phyloP scores from a whole-genome alignment of 2,113 vertebrate genomes.

The Callaeas wilsoni region DNA sequence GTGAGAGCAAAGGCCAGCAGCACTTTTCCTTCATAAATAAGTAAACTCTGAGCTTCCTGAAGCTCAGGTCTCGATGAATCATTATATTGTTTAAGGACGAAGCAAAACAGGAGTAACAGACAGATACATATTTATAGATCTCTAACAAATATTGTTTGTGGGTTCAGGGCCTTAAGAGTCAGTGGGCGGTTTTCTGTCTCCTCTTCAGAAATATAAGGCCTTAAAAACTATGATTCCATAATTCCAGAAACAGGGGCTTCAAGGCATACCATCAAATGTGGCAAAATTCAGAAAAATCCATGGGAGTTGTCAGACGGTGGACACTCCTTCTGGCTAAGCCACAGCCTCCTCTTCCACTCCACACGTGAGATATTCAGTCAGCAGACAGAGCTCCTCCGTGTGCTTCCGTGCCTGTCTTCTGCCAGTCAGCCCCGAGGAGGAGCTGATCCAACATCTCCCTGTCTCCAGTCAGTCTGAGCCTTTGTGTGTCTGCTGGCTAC shows the following conservation, averaged over 20 bases:
- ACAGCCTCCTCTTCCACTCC: background rate
- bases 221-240: background rate
- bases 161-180: background rate
- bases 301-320: background rate
- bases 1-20: background rate
- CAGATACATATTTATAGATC: background rate
- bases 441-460: background rate
- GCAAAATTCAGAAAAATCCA: background rate
- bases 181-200: background rate
- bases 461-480: background rate
- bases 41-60: background rate
- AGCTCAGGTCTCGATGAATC: background rate
- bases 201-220: background rate
- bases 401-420: background rate
- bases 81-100: background rate
- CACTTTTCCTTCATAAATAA: background rate
- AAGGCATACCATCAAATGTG: background rate
- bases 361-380: background rate
- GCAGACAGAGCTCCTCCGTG: rapidly evolving
- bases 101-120: background rate
- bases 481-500: background rate
- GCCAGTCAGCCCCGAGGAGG: background rate
- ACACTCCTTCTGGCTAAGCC: background rate
- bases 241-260: background rate
- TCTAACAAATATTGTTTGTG: background rate